Percentiles rank a stretch among this genome's conserved stretches.
phyloP scores from a whole-genome alignment of 2,113 vertebrate species.

The Isurus oxyrinchus region DNA sequence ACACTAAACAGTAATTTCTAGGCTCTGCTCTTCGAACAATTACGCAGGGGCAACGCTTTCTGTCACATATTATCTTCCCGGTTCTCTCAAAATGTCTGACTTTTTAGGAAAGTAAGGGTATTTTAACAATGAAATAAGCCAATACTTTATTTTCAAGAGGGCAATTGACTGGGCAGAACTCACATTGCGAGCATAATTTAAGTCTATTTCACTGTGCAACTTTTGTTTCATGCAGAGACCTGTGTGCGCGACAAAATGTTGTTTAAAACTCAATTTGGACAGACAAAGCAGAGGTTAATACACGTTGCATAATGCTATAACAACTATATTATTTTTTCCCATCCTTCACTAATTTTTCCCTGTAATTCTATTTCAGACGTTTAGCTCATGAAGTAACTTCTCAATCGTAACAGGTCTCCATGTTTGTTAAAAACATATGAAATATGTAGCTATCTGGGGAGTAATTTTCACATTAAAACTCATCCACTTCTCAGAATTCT shows the following conservation, averaged over 20 bases:
- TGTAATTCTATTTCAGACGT: slow-evolving; percentile 18
- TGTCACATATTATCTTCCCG: background rate
- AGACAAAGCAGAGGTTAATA: slow-evolving; percentile 13
- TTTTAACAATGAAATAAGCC: background rate
- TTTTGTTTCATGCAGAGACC: background rate
- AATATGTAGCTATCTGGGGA: slow-evolving; percentile 5
- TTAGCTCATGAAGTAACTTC: slow-evolving; percentile 10
- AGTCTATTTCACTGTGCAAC: background rate
- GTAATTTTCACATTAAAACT: slow-evolving; percentile 38
- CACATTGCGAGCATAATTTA: background rate
- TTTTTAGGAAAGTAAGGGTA: background rate
- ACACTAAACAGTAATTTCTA: slow-evolving; percentile 10
- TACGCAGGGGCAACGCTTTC: background rate
- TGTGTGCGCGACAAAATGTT: background rate
- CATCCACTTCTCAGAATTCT: slow-evolving; percentile 31
- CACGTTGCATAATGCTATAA: slow-evolving; percentile 31
- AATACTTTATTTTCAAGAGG: background rate
- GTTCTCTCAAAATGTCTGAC: background rate
- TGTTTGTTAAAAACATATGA: background rate
- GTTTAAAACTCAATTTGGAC: background rate
- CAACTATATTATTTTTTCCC: slow-evolving; percentile 23
- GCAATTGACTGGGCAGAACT: background rate
- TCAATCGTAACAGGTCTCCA: slow-evolving; percentile 28
- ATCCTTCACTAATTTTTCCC: slow-evolving; percentile 34
- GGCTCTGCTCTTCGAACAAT: background rate